These are phyloP conservation scores for Onychomys leucogaster DNA, from an alignment of 2,797 vertebrate genomes.

Conservation along the genomic window DNA sequence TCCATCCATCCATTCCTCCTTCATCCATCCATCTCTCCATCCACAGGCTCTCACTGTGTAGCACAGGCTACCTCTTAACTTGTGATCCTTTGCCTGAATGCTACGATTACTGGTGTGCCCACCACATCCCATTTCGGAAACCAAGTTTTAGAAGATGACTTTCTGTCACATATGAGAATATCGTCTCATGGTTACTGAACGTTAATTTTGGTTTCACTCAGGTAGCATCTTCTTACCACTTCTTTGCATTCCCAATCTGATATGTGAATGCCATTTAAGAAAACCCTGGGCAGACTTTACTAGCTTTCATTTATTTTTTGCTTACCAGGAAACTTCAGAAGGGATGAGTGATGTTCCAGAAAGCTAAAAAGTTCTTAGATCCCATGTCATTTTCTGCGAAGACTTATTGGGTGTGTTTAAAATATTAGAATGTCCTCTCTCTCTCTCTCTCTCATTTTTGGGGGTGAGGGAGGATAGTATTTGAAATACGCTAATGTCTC, in stretches of 20 bases:
- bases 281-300: neutral
- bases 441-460: neutral
- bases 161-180: neutral
- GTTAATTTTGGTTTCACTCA: neutral
- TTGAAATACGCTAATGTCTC: neutral
- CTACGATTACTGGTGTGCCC: neutral
- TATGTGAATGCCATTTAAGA: neutral
- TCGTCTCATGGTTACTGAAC: neutral
- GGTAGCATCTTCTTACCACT: neutral
- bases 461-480: neutral
- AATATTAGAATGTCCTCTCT: neutral
- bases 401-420: neutral
- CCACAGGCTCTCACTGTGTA: neutral
- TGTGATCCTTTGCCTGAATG: neutral
- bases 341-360: neutral
- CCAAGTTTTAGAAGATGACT: neutral
- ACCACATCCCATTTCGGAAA: neutral
- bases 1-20: too few relatives aligned
- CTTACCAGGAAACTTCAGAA: neutral
- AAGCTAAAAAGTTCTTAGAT: neutral
- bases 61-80: neutral
- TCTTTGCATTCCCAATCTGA: neutral
- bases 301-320: neutral
- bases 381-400: neutral
- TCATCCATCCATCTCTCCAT: neutral